A percentile compares a stretch with the other conserved stretches of the same genome.
These are phyloP conservation scores for Choloepus didactylus DNA, from an alignment of 2,797 vertebrate species.

Conservation along the genomic window DNA sequence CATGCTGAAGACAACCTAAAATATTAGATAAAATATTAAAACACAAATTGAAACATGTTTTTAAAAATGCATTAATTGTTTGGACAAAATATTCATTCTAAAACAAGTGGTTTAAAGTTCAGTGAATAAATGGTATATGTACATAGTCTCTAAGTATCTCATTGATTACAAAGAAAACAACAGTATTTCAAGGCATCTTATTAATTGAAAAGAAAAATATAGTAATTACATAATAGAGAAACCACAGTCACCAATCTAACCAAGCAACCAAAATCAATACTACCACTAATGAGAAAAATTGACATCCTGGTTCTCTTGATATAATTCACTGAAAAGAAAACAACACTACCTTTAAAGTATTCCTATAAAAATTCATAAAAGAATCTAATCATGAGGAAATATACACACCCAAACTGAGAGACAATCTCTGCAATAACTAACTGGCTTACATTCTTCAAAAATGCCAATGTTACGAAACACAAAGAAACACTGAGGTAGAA, in stretches of 20 bases:
- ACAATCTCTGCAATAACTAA: neutral
- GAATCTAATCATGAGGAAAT: neutral
- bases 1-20: conserved; percentile 31
- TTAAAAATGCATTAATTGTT: neutral
- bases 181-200: neutral
- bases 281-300: neutral
- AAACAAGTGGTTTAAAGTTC: conserved; percentile 7
- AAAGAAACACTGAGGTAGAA: neutral
- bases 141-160: neutral
- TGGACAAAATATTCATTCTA: neutral
- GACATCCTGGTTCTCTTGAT: neutral
- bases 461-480: neutral
- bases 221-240: neutral
- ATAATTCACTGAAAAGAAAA: neutral
- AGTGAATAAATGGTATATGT: neutral
- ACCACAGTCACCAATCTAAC: neutral
- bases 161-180: conserved; percentile 1
- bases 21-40: neutral
- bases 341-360: neutral
- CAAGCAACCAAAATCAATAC: neutral
- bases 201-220: conserved; percentile 29
- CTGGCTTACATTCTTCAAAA: neutral
- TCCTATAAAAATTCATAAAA: neutral
- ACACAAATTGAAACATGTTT: conserved; percentile 16
- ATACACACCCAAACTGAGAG: neutral